Base-by-base conservation (phyloP, 2,113 vertebrate species). In the Rana temporaria region DNA sequence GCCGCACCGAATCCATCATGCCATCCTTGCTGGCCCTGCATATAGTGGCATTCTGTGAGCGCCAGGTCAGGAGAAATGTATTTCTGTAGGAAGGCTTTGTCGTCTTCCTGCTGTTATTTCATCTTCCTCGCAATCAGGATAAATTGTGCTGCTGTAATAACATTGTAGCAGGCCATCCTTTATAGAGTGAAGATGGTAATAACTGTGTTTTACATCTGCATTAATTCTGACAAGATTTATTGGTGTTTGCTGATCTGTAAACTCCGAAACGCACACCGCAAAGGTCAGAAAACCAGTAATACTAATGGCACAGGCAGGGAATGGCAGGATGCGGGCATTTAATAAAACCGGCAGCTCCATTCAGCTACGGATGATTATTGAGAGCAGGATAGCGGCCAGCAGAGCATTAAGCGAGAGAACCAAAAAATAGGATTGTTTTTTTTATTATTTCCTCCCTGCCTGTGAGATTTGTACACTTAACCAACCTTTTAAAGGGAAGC, bases 171-270 rank as follows among this genome's bases (percentile, higher is more conserved):
- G 86, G 86, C 85, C 86, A 84, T 87, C 85, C 87, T 88, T 88
- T 86, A 77, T 52, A 0, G 38, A 8, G 81, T 85, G 75, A 84
- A 84, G 81, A 42, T 15, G 18, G 84, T 90, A 90, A 90, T 84
- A 86, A 87, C 74, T 30, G 7, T 85, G 84, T 84, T 82, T 88
- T 86, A 73, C 70, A 89, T 91, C 79, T 87, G 79, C 85, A 85
- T 92, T 87, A 84, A 88, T 90, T 85, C 85, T 87, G 85, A 85
- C 86, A 89, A 85, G 87, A 89, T 90, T 89, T 90, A 85, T 86
- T 76, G 84, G 75, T 79, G 79, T 84, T 88, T 74, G 75, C 81
- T 88, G 87, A 84, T 87, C 84, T 86, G 60, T 88, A 85, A 85
- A 84, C 85, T 88, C 85, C 73, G 85, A 88, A 85, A 88, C 86